Conservation (phyloP, 2,797 vertebrate species). For the Brachyrhaphis roseni region DNA sequence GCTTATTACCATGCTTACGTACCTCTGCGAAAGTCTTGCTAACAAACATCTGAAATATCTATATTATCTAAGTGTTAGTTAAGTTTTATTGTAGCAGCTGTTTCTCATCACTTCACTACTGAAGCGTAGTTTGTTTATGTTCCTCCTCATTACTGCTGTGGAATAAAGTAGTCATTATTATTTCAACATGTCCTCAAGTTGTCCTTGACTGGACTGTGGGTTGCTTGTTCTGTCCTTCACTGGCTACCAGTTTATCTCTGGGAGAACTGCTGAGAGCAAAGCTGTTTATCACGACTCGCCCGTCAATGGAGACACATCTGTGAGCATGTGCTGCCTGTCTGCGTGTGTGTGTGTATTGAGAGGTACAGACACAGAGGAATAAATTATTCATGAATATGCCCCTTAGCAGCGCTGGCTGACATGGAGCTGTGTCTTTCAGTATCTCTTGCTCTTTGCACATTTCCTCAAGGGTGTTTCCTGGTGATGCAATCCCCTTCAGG, state of each 20-base stretch:
- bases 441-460: conserved; percentile 54
- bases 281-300: conserved; percentile 53
- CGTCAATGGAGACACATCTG: conserved; percentile 21
- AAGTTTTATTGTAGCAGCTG: not conserved
- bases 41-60: not conserved
- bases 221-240: conserved; percentile 32
- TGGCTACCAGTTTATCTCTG: conserved; percentile 37
- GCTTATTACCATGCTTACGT: not conserved
- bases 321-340: conserved; percentile 1
- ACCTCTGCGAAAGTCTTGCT: conserved; percentile 18
- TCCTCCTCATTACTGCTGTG: not conserved
- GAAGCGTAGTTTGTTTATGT: not conserved
- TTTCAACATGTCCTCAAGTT: conserved; percentile 19
- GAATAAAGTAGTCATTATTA: conserved; percentile 16
- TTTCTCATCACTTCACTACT: not conserved
- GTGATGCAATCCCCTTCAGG: conserved; percentile 59
- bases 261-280: conserved; percentile 54
- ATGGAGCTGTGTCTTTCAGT: conserved; percentile 63
- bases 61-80: not conserved
- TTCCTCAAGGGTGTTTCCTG: conserved; percentile 57
- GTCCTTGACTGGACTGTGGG: conserved; percentile 1
- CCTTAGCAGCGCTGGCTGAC: conserved; percentile 49
- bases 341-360: not conserved
- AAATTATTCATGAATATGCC: conserved; percentile 69
- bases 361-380: conserved; percentile 46